A percentile compares a stretch with the other conserved stretches of the same genome.
Evolutionary conservation across 2,113 vertebrate species (phyloP).

Genomic region (Ammodytes dubius): DNA sequence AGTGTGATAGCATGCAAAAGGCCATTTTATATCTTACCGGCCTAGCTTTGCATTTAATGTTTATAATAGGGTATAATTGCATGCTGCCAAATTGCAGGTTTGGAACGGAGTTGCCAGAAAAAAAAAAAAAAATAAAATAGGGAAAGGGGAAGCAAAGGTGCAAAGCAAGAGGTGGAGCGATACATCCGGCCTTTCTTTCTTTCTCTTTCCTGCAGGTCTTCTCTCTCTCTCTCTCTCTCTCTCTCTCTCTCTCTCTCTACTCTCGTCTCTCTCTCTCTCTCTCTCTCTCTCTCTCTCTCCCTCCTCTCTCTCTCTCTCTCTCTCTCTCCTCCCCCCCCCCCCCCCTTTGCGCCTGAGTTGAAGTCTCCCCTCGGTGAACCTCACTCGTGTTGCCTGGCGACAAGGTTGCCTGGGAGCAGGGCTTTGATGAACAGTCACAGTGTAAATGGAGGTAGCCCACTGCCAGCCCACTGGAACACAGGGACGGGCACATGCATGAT

Average conservation of each 20-base stretch:
- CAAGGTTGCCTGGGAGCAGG: conserved; percentile 81
- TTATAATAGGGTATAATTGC: conserved; percentile 6
- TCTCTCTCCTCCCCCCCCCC: no score
- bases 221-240: conserved; percentile 40
- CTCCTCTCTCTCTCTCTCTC: conserved; percentile 37
- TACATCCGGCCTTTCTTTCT: conserved; percentile 41
- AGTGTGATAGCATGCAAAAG: conserved; percentile 27
- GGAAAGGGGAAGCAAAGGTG: conserved; percentile 12
- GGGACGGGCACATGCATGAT: conserved; percentile 43
- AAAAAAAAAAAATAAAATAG: no score
- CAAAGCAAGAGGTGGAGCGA: conserved; percentile 14
- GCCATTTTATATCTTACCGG: conserved; percentile 10
- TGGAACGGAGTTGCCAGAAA: background rate
- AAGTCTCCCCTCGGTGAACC: conserved; percentile 69
- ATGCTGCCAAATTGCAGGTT: conserved; percentile 1
- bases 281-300: conserved; percentile 21
- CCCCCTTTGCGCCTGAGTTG: conserved; percentile 39
- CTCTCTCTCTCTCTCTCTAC: conserved; percentile 21
- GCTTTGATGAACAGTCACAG: conserved; percentile 81
- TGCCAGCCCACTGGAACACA: conserved; percentile 40
- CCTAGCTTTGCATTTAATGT: background rate
- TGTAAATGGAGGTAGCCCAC: conserved; percentile 57
- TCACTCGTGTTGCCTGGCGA: conserved; percentile 83
- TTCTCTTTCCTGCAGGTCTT: conserved; percentile 51
- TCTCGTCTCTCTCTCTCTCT: conserved; percentile 43